Evolutionary conservation across 2,888 invertebrate genomes (phyloP), one percentile per base, ranked within the genome.

Genomic region (Petrolisthes cinctipes): DNA sequence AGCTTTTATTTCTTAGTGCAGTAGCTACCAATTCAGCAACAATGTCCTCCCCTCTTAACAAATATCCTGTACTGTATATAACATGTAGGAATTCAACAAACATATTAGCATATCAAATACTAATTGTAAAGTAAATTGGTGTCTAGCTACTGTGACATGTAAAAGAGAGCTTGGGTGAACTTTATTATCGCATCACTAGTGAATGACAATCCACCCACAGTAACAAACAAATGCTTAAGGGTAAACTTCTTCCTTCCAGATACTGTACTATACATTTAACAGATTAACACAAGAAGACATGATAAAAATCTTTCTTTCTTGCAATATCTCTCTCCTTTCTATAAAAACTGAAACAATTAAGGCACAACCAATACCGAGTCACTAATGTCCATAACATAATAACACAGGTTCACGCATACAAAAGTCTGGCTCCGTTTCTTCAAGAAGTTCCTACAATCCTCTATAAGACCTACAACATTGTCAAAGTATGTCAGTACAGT

Each of bases 331-430:
- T 56, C 37, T 54, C 23, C 23, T 54, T 71, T 37, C 61, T 56
- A 56, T 73, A 73, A 80, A 57, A 86, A 86, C 73, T 86, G n/a
- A 86, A 86, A 68, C 61, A 71, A 71, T 73, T 86, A 86, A 86
- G 86, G 86, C 86, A 86, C 86, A 86, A 86, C 57, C 81, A 86
- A 86, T 86, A 66, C 86, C 68, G 23, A 86, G 73, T 86, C 61
- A 51, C 66, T 71, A 81, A 57, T 73, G 37, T 81, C 54, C 56
- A 81, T 51, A 68, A 81, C 81, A 75, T 81, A 61, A 86, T 71
- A 86, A 76, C 68, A 23, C 80, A 73, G 68, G 53, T 54, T 56
- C 76, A 66, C 56, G 54, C 56, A 86, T 86, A 54, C 51, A 54
- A 20, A n/a, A 73, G 66, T 85, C 20, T 85, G 51, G 14, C 5